Evolutionary conservation across 2,797 vertebrate genomes (phyloP), one percentile per base, ranked within the genome.

Genomic region (Enteromius argenteus): DNA sequence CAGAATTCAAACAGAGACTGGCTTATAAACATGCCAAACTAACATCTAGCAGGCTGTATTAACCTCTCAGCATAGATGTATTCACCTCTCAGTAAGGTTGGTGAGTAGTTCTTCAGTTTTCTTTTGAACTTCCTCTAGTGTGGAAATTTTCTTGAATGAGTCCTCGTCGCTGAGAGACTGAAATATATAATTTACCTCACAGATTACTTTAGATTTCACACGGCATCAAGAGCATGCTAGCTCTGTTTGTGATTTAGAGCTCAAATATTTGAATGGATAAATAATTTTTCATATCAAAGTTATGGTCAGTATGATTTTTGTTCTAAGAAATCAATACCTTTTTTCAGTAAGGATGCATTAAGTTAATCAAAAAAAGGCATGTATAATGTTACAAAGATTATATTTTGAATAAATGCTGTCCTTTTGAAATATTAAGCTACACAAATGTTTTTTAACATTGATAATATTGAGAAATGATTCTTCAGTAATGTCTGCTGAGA

Each of bases 141-240:
- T 95, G 27, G 95, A 96, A 35, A 97, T 97, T 85, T 96, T 97
- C 91, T 94, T 96, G 90, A 98, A 97, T 72, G 97, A 97, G 88
- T 99, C 97, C 94, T 99, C 97, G 86, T 98, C 96, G 84, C 98
- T 99, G 78, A 98, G 94, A 81, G 97, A 98, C 97, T 99, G 86
- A 89, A 79, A 87, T 9, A 27, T 6, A 72, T 46, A 0, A 37
- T n/a, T 62, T 11, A 49, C 2, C 3, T 15, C 5, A 60, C 4
- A 42, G n/a, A 58, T 46, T 3, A 49, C 30, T 79, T 79, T 21
- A 49, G 23, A 44, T 10, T 67, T 66, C 30, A 5, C n/a, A 10
- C 23, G 10, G 44, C 5, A 27, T 42, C 68, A 58, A 4, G 21
- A 56, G 0, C 19, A 49, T 5, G 23, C 15, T 42, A 58, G 14